Conservation (phyloP, 1,140 invertebrate species). For the Coelopa frigida region DNA sequence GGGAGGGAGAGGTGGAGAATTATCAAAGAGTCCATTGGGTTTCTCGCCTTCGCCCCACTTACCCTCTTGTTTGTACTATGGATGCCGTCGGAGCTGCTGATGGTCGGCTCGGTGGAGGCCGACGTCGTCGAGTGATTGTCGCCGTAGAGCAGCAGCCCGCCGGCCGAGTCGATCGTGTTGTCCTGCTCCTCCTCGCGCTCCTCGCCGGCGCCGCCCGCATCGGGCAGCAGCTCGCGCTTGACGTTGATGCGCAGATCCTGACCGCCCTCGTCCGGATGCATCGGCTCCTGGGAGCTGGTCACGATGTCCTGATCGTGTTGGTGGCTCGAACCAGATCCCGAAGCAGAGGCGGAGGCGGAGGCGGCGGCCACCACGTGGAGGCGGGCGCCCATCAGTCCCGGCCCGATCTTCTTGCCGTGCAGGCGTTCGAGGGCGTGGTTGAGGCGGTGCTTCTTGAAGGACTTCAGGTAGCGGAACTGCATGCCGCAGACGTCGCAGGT, state of each 20-base stretch:
- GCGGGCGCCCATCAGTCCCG: conserved; percentile 21
- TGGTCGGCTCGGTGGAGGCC: conserved; percentile 36
- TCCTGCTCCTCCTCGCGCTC: conserved; percentile 52
- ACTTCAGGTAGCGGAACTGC: conserved; percentile 82
- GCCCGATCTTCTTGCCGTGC: conserved; percentile 60
- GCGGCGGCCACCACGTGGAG: conserved; percentile 1
- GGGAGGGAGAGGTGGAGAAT: neutral
- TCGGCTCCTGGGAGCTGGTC: conserved; percentile 63
- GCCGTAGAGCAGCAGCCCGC: conserved; percentile 31
- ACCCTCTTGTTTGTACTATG: conserved; percentile 46
- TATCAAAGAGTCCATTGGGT: neutral
- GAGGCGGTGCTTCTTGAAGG: conserved; percentile 79
- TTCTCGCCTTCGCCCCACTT: conserved; percentile 7
- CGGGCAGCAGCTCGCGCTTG: conserved; percentile 26
- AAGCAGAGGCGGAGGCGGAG: too few species aligned
- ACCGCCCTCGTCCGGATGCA: conserved; percentile 42
- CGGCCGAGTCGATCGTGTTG: conserved; percentile 58
- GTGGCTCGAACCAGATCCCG: conserved; percentile 16
- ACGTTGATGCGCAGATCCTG: conserved; percentile 39
- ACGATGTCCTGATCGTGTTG: conserved; percentile 54
- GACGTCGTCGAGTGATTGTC: conserved; percentile 36
- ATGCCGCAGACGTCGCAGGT: conserved; percentile 84
- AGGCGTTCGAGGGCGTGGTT: conserved; percentile 77
- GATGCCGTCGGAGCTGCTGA: conserved; percentile 42
- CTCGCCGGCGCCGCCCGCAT: too few species aligned